phyloP scores from a whole-genome alignment of 2,113 vertebrate genomes.

The Mastomys coucha region DNA sequence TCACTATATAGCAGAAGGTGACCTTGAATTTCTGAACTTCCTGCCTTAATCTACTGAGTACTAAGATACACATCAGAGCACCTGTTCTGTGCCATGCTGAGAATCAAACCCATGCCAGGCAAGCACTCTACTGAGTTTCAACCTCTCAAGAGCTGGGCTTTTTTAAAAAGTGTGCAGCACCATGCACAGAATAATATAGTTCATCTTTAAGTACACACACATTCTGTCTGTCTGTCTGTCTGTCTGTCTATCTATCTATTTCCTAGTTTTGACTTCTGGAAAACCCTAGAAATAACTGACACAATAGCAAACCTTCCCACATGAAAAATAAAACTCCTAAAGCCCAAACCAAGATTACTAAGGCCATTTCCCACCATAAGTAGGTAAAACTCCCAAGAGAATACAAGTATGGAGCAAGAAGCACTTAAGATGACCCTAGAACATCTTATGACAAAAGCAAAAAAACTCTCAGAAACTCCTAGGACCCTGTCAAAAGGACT shows the following conservation, averaged over 20 bases:
- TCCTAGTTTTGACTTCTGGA: background rate
- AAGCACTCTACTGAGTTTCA: background rate
- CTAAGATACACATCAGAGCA: background rate
- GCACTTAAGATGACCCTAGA: background rate
- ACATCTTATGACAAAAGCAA: constrained; percentile 25
- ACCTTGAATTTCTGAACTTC: background rate
- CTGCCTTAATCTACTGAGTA: background rate
- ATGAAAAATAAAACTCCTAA: constrained; percentile 3
- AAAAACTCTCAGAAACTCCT: constrained; percentile 30
- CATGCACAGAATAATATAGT: background rate
- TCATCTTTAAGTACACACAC: background rate
- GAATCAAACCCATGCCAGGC: background rate
- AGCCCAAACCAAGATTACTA: constrained; percentile 31
- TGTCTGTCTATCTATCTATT: background rate
- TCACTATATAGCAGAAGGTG: background rate
- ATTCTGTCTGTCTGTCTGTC: background rate
- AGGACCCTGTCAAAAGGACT: background rate
- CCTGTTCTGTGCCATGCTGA: background rate
- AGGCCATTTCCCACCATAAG: constrained; percentile 19
- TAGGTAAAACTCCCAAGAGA: constrained; percentile 5
- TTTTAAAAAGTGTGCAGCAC: background rate
- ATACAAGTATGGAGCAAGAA: constrained; percentile 4
- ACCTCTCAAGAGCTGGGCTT: background rate
- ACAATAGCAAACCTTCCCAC: background rate
- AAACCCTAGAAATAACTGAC: background rate